A percentile compares a stretch with the other conserved stretches of the same genome.
Evolutionary conservation across 1,140 invertebrate genomes (phyloP).

Genomic region (Bathynomus jamesi): DNA sequence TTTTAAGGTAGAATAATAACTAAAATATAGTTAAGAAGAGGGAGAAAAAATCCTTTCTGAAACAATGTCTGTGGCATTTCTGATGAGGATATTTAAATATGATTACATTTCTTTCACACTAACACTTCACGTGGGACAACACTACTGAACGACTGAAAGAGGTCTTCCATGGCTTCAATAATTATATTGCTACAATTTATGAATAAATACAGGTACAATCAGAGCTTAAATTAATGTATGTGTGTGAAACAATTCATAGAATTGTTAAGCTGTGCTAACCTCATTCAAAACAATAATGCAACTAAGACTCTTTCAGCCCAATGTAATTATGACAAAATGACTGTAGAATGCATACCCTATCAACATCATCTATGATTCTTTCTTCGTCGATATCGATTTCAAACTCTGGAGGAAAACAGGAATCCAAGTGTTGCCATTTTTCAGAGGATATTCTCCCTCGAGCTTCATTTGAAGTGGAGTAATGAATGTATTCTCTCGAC

Average conservation of each 20-base stretch:
- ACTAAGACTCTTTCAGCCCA: too few species aligned
- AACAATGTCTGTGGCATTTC: neutral
- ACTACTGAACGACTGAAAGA: too few species aligned
- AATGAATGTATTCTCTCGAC: slow-evolving; percentile 61
- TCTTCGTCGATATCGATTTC: slow-evolving; percentile 42
- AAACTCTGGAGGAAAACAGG: slow-evolving; percentile 25
- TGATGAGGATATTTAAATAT: neutral
- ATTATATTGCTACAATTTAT: too few species aligned
- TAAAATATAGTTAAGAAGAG: slow-evolving; percentile 1
- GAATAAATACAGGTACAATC: too few species aligned
- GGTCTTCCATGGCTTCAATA: too few species aligned
- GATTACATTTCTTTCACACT: neutral
- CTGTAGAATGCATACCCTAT: slow-evolving; percentile 20
- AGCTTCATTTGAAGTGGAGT: slow-evolving; percentile 52
- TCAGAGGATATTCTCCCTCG: neutral
- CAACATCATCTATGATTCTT: slow-evolving; percentile 14
- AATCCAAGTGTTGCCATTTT: neutral
- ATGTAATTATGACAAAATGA: too few species aligned
- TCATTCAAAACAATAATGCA: too few species aligned
- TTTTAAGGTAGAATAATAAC: too few species aligned
- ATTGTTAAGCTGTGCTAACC: too few species aligned
- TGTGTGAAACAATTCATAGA: too few species aligned
- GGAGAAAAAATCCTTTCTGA: neutral
- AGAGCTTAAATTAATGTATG: too few species aligned
- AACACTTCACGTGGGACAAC: neutral